Evolutionary conservation across 1,140 invertebrate species (phyloP).

Genomic region (Camponotus floridanus): DNA sequence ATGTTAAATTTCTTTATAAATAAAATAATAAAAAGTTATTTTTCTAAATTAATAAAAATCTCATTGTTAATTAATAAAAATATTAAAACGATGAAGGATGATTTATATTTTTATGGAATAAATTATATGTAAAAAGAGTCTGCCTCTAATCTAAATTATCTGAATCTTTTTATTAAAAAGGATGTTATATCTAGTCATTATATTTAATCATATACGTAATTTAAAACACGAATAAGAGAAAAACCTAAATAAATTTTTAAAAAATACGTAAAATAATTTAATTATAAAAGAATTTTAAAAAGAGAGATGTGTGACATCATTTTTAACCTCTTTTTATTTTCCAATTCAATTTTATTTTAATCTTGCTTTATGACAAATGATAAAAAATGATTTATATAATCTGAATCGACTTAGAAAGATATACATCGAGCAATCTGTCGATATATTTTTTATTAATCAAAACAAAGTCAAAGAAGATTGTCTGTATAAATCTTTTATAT

Average conservation of each 20-base stretch:
- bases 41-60: conserved; percentile 15
- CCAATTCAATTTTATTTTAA: background rate
- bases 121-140: background rate
- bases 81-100: background rate
- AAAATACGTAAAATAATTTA: background rate
- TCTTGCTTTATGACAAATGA: background rate
- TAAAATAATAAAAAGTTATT: conserved; percentile 6
- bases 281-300: background rate
- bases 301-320: background rate
- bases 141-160: background rate
- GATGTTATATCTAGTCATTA: background rate
- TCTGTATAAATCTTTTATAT: background rate
- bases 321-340: background rate
- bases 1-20: background rate
- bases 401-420: conserved; percentile 1
- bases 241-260: background rate
- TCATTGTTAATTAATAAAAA: background rate
- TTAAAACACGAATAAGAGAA: background rate
- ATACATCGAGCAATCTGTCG: background rate
- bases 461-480: conserved; percentile 16
- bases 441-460: background rate
- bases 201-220: background rate
- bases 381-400: background rate
- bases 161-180: background rate
- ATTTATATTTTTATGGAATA: background rate